A percentile compares a stretch with the other conserved stretches of the same genome.
phyloP scores from a whole-genome alignment of 2,797 vertebrate genomes.

The Schizothorax lantsangensis region DNA sequence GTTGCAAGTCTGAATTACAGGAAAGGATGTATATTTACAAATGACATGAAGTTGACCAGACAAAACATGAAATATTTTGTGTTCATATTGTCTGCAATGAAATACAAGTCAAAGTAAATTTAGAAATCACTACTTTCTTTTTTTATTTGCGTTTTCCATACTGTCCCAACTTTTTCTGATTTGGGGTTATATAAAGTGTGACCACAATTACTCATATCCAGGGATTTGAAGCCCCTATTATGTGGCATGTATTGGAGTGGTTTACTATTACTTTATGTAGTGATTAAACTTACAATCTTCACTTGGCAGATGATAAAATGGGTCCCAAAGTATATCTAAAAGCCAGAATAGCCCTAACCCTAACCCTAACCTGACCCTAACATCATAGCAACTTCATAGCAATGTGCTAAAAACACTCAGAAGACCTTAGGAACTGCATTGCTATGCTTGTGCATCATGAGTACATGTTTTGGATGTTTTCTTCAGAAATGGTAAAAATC shows the following conservation, averaged over 20 bases:
- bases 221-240: neutral
- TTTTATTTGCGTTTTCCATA: no score
- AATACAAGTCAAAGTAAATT: no score
- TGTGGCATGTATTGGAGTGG: no score
- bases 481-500: slow-evolving; percentile 16
- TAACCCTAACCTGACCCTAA: no score
- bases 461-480: neutral
- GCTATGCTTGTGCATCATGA: neutral
- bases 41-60: no score
- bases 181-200: no score
- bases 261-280: neutral
- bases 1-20: no score
- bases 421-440: neutral
- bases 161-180: no score
- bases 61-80: no score
- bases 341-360: neutral
- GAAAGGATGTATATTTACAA: no score
- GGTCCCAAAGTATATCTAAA: neutral
- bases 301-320: neutral
- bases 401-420: neutral
- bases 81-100: no score
- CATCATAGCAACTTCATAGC: neutral
- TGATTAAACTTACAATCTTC: neutral
- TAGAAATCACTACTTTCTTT: no score
- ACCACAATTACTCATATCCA: neutral